Percentiles rank a stretch among this genome's conserved stretches.
Evolutionary conservation across 2,888 invertebrate genomes (phyloP).

Genomic region (Euproctis similis): DNA sequence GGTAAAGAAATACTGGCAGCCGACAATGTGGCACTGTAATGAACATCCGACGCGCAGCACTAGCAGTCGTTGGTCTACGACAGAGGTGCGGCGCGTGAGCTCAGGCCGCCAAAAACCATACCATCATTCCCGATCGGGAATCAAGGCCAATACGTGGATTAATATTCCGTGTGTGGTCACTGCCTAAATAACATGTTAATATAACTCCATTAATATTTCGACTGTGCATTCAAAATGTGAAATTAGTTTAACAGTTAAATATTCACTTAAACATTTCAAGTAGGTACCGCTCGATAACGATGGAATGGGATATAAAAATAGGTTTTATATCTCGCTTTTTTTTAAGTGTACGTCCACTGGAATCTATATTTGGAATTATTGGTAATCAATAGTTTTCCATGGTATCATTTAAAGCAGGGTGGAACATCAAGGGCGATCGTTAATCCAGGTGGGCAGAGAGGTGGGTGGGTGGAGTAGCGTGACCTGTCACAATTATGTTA

Average conservation of each 20-base stretch:
- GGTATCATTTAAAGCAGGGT: constrained; percentile 30
- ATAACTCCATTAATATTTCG: constrained; percentile 58
- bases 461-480: constrained; percentile 33
- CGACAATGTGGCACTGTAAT: constrained; percentile 41
- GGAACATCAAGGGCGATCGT: constrained; percentile 34
- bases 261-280: constrained; percentile 8
- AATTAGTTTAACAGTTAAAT: constrained; percentile 27
- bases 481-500: constrained; percentile 32
- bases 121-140: constrained; percentile 64
- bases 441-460: too few relatives aligned
- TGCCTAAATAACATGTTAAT: constrained; percentile 63
- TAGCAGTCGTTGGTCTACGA: constrained; percentile 30
- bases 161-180: constrained; percentile 53
- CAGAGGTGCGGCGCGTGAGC: constrained; percentile 54
- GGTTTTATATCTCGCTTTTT: constrained; percentile 13
- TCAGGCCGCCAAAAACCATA: constrained; percentile 59
- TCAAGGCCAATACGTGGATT: constrained; percentile 65
- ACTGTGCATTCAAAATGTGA: constrained; percentile 30
- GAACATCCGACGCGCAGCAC: constrained; percentile 34
- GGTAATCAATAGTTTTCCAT: constrained; percentile 43
- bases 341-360: constrained; percentile 31
- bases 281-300: constrained; percentile 8
- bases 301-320: constrained; percentile 14
- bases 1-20: constrained; percentile 55
- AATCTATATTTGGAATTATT: constrained; percentile 30